Base-by-base conservation (phyloP, 2,797 vertebrate genomes). In the Todus mexicanus region DNA sequence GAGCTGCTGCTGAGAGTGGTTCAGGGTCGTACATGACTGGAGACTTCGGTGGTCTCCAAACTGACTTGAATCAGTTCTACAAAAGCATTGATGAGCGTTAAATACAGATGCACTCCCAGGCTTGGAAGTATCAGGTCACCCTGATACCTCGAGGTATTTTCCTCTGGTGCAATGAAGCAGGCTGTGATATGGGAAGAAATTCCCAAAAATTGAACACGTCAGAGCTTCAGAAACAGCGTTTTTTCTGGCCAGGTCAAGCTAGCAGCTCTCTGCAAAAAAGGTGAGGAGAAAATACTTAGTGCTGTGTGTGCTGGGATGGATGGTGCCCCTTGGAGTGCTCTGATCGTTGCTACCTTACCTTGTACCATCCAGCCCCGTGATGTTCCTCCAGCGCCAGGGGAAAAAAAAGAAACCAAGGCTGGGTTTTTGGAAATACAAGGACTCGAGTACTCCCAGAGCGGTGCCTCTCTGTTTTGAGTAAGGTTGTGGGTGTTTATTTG, bases 401-500 rank as follows among this genome's bases (percentile, higher is more conserved):
- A 78, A 96, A 92, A 97, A 97, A 25, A 29, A 53, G n/a, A 43
- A 43, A 10, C 94, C 97, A 93, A 96, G 98, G 98, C 98, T 98
- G 97, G 97, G 96, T 97, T 95, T 98, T 97, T 98, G 98, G 98
- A 98, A 98, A 97, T 97, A 96, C 97, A 97, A 97, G 90, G 86
- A 95, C 97, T 98, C 37, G 80, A 97, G 98, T 97, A 96, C 97
- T 98, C 98, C 98, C 98, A 98, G 98, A 97, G 97, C 4, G 1
- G 82, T 97, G 97, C 98, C 98, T 88, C 93, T 98, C 97, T 97
- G 97, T 56, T 97, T 95, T 93, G 97, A 98, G 98, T 98, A 97
- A 98, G 98, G 97, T 98, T 98, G 97, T 97, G 97, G 98, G 98
- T 99, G 98, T 99, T 99, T 99, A 98, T 98, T 98, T 98, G 98